These are phyloP conservation scores for Oreochromis grahami DNA, from an alignment of 2,797 vertebrate species.

Conservation along the genomic window DNA sequence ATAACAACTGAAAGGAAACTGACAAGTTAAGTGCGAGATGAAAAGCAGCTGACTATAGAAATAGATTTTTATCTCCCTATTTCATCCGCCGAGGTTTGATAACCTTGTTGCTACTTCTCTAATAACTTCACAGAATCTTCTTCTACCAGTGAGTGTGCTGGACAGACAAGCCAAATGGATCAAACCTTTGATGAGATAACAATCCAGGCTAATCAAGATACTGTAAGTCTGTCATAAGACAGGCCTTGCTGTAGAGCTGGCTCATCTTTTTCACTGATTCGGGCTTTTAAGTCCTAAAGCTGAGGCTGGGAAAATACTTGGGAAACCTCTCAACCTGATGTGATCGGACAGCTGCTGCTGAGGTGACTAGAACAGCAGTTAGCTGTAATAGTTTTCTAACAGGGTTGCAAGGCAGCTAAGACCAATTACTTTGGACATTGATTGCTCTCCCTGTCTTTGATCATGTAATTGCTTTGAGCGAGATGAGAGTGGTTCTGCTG, in stretches of 20 bases:
- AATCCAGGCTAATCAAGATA: constrained; percentile 36
- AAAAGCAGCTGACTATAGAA: not conserved
- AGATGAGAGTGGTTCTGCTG: constrained; percentile 43
- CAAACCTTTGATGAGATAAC: constrained; percentile 41
- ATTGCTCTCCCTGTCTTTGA: constrained; percentile 64
- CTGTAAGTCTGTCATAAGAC: constrained; percentile 1
- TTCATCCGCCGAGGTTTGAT: not conserved
- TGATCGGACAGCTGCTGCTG: constrained; percentile 47
- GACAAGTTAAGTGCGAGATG: not conserved
- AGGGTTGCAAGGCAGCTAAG: constrained; percentile 56
- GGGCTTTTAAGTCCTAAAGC: constrained; percentile 4
- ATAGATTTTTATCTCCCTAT: not conserved
- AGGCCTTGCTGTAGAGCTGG: not conserved
- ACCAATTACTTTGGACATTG: constrained; percentile 72
- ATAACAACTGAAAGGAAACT: not conserved
- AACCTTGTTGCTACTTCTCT: not conserved
- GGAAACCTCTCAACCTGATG: constrained; percentile 32
- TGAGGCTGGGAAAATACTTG: not conserved
- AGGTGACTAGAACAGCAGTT: constrained; percentile 41
- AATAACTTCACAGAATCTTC: constrained; percentile 4
- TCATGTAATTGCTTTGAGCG: constrained; percentile 68
- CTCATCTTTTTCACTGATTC: constrained; percentile 10
- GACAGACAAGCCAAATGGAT: not conserved
- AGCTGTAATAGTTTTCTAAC: constrained; percentile 67
- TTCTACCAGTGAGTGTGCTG: not conserved